phyloP scores from a whole-genome alignment of 1,140 invertebrate species.

The Oryzaephilus surinamensis region DNA sequence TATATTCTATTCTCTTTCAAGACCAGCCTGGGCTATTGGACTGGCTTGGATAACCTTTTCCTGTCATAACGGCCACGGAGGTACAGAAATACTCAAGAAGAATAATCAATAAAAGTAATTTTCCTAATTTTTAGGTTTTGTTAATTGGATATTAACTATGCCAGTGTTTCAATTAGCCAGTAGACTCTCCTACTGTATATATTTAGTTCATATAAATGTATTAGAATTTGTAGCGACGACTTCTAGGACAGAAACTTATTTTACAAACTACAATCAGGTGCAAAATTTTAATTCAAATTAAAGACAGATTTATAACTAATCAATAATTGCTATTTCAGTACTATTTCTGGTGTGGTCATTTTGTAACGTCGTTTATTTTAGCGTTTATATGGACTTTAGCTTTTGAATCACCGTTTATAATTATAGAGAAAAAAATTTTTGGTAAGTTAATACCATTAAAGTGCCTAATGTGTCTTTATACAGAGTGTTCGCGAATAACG shows the following conservation, averaged over 20 bases:
- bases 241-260: conserved; percentile 8
- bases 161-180: conserved; percentile 20
- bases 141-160: conserved; percentile 22
- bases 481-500: too few species aligned
- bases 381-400: conserved; percentile 11
- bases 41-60: conserved; percentile 25
- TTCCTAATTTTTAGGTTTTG: too few species aligned
- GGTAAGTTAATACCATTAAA: too few species aligned
- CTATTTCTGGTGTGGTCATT: conserved; percentile 11
- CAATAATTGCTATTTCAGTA: conserved; percentile 13
- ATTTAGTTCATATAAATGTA: conserved; percentile 18
- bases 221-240: conserved; percentile 4
- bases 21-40: conserved; percentile 22
- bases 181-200: conserved; percentile 24
- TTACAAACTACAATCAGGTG: conserved; percentile 13
- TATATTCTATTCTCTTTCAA: too few species aligned
- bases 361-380: conserved; percentile 7
- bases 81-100: conserved; percentile 7
- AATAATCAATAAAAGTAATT: conserved; percentile 8
- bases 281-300: not conserved
- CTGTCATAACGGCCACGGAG: conserved; percentile 23
- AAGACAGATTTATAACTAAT: not conserved
- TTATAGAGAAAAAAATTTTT: conserved; percentile 6
- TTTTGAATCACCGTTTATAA: conserved; percentile 17
- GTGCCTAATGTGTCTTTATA: too few species aligned